Evolutionary conservation across 2,888 invertebrate genomes (phyloP), one percentile per base, ranked within the genome.

Genomic region (Tenthredo amoena): DNA sequence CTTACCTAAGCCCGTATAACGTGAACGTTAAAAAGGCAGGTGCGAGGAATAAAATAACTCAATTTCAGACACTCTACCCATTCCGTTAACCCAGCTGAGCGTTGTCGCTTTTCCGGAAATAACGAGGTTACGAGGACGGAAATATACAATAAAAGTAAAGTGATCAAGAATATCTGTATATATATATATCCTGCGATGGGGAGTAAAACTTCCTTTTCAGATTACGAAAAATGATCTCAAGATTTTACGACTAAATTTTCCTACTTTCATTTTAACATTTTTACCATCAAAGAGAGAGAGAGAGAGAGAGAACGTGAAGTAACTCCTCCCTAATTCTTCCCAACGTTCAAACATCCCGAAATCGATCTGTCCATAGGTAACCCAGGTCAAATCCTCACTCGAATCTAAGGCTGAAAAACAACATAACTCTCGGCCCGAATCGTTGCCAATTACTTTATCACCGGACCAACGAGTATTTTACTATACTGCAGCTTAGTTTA

Each of bases 61-160:
- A 77, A 77, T 77, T 77, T 77, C 50, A 50, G 31, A 34, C 47
- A 43, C 31, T 47, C 50, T 71, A 71, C 62, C 62, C 62, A 62
- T 62, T 62, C 26, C 26, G 12, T 62, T 26, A 62, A 26, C 26
- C 4, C 71, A n/a, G 37, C 10, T 37, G 71, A 74, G 43, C 40
- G 77, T 77, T n/a, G 74, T 74, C 74, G 74, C 43, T 74, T 74
- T 43, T 40, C 74, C 74, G 43, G 43, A 74, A 74, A 43, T 74
- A 74, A 74, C 74, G 74, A 74, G 43, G 74, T 74, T 74, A 43
- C 40, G 43, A 55, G 55, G 26, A 55, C n/a, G 31, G 77, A 55
- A 55, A 34, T 77, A 21, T 40, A 43, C 15, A 21, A 74, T 37
- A 74, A 74, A 74, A 72, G 68, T 34, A 43, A 40, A 74, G 43